Base-by-base conservation (phyloP, 2,113 vertebrate species). In the Calonectris borealis region DNA sequence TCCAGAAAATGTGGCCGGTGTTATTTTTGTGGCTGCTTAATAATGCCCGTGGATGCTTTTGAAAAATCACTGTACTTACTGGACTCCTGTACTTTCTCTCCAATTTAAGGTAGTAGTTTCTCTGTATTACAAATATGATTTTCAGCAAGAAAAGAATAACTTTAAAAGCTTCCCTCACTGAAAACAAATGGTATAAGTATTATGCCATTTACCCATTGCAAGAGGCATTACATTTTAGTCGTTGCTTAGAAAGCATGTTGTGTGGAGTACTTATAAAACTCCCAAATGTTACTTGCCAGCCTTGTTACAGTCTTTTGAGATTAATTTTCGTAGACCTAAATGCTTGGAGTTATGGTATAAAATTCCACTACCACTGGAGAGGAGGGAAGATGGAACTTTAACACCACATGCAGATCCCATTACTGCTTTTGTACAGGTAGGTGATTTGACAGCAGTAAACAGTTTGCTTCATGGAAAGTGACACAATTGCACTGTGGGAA, bases 391-490 rank as follows among this genome's bases (percentile, higher is more conserved):
- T 65, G 61, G 65, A 97, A 92, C 90, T 95, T 95, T 55, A 73
- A 49, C 54, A 36, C 34, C 11, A 7, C 24, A 16, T 93, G 70
- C 42, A 71, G 69, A 90, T 89, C 75, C 72, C 64, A 85, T 96
- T 93, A 65, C 73, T 96, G 88, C 85, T 91, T 95, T 95, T 93
- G 61, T 82, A 86, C 73, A 93, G 61, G 83, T 84, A 71, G 94
- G 93, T 95, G 76, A 82, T 97, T 94, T 97, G 77, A 61, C 87
- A 77, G 22, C 81, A 89, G 79, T 92, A 94, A 93, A 69, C 89
- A 81, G n/a, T 94, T 82, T 91, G 60, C 66, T 97, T 97, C 69
- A 60, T 87, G 79, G 54, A 95, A 96, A 92, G 85, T 75, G 91
- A 94, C 93, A 78, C 77, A 90, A 51, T 68, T 95, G 60, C 83